Base-by-base conservation (phyloP, 2,797 vertebrate species). In the Anolis apletophallus region DNA sequence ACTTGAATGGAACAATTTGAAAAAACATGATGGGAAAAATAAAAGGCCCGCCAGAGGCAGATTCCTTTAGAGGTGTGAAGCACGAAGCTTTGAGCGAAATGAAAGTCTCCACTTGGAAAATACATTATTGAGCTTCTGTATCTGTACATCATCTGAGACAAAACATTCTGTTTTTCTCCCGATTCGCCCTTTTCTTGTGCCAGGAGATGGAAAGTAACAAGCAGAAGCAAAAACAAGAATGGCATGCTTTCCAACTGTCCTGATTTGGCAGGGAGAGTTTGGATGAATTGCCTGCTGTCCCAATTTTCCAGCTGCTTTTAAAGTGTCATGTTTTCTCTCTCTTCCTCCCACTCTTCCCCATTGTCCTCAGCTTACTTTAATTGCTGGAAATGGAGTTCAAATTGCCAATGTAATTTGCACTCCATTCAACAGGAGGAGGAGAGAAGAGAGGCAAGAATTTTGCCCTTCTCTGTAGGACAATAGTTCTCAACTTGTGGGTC, bases 61-160 rank as follows among this genome's bases (percentile, higher is more conserved):
- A 88, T 93, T 88, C 87, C 89, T 90, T 88, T 72, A 68, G 73
- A 94, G 88, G 91, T 0, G 10, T 91, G 93, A 94, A 94, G 89
- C 90, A 87, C 87, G 91, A 92, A 94, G 81, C 85, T 93, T 93
- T 90, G 89, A 90, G 88, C 87, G 81, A 92, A 94, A 91, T 90
- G 92, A 92, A 92, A 87, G 85, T 61, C 84, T 89, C 84, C 86
- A 74, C 87, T 93, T 91, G 88, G 88, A 86, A 91, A 91, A 91
- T n/a, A 55, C 88, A 86, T 88, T 91, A 90, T 86, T 88, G 90
- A 90, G 88, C 86, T 87, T 72, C 55, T 32, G 17, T 52, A 78
- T 79, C 59, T 61, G 67, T 78, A 36, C 64, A 72, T 9, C 11
- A 26, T 64, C 81, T 19, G 19, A 79, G 32, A 72, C 81, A 73